These are phyloP conservation scores for Drosophila sordidapex DNA, from an alignment of 2,888 invertebrate genomes.

Conservation along the genomic window DNA sequence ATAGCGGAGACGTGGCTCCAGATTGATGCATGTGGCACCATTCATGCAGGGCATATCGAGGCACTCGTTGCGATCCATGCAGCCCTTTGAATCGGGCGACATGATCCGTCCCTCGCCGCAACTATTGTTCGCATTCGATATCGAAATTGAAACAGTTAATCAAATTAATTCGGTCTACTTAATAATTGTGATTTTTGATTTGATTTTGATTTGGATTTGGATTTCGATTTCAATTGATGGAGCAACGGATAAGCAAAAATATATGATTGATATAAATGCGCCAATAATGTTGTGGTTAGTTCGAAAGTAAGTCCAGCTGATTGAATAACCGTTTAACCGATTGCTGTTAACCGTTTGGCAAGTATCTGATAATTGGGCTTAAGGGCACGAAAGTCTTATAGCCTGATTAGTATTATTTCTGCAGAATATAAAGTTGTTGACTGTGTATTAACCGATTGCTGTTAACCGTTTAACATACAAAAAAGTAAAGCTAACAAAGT, in stretches of 20 bases:
- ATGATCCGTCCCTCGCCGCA: constrained; percentile 97
- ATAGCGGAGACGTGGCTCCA: constrained; percentile 93
- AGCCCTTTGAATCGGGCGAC: constrained; percentile 95
- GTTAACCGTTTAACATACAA: not conserved
- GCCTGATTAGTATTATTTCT: not conserved
- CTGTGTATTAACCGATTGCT: no score
- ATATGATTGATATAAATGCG: not conserved
- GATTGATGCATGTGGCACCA: constrained; percentile 96
- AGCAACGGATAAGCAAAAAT: constrained; percentile 3
- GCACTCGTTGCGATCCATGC: constrained; percentile 98
- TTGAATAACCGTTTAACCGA: not conserved
- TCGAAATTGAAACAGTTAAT: constrained; percentile 11
- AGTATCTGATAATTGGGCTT: not conserved
- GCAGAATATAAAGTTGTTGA: no score
- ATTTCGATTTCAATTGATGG: not conserved
- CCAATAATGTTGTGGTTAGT: constrained; percentile 14
- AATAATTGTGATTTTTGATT: not conserved
- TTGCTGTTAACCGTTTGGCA: constrained; percentile 7
- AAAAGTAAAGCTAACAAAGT: no score
- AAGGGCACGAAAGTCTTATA: no score
- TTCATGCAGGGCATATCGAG: constrained; percentile 96
- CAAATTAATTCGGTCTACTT: constrained; percentile 2
- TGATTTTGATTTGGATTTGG: not conserved
- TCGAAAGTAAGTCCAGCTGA: constrained; percentile 12
- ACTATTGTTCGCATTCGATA: constrained; percentile 85